Base-by-base conservation (phyloP, 2,797 vertebrate species). In the Microcaecilia unicolor region DNA sequence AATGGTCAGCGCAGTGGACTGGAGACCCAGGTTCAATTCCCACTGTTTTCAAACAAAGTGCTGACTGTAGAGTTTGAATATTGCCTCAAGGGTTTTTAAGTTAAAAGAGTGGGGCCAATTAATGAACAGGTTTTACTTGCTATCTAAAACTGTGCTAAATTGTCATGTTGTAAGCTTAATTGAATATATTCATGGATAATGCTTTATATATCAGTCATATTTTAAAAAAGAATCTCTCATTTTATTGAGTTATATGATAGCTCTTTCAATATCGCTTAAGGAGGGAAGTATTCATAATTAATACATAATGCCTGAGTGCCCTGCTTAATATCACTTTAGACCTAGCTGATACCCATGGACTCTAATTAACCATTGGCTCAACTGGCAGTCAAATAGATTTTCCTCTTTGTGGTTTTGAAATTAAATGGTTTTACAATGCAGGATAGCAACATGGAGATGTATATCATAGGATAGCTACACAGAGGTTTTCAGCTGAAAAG, bases 111-210 rank as follows among this genome's bases (percentile, higher is more conserved):
- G n/a, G n/a, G n/a, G n/a, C 52, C 68, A 80, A 80, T 80, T 78
- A 83, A 78, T 80, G 80, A 80, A 80, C 80, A 73, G 67, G 65
- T 75, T 52, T 77, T 78, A 72, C 70, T 76, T 44, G 26, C n/a
- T n/a, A n/a, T n/a, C 57, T 69, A 75, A 73, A 71, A 61, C 76
- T 67, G 67, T 67, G 63, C 70, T 81, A 73, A 80, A 76, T 78
- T 74, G 78, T 78, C 73, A 77, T 72, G 70, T 72, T 80, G 79
- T 80, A 69, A 81, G 81, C 76, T 75, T 60, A 72, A 72, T 68
- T 68, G 76, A 80, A 75, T 79, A 77, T 76, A 78, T 77, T 78
- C 55, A 51, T 52, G 64, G 66, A 64, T 56, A 62, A 65, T 73
- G 67, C 63, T 73, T 76, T 80, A 73, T 50, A 78, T 70, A 70